These are phyloP conservation scores for Dasypogon diadema DNA, from an alignment of 2,888 invertebrate genomes.

Conservation along the genomic window DNA sequence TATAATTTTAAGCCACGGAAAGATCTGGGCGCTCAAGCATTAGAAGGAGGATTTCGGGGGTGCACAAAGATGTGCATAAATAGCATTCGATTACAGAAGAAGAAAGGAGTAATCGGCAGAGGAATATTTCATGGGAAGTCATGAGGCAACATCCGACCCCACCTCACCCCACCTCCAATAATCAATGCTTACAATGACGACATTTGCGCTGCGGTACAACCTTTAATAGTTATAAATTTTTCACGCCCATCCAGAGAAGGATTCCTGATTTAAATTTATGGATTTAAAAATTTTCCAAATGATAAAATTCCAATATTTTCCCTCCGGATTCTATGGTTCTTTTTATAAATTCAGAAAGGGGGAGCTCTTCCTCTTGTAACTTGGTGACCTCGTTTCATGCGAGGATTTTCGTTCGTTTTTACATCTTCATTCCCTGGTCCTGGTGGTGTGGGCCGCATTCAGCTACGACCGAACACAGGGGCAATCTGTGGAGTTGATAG, in stretches of 20 bases:
- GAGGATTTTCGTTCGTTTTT: slow-evolving; percentile 43
- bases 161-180: not conserved
- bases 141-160: not conserved
- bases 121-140: too few species aligned
- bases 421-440: slow-evolving; percentile 22
- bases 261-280: slow-evolving; percentile 47
- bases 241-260: slow-evolving; percentile 33
- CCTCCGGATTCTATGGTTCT: not conserved
- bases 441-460: not conserved
- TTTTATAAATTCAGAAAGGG: not conserved
- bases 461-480: not conserved
- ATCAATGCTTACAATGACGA: too few species aligned
- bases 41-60: not conserved
- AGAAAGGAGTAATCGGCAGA: not conserved
- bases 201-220: not conserved
- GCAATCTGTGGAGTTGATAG: not conserved
- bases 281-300: slow-evolving; percentile 50
- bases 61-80: slow-evolving; percentile 19
- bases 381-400: slow-evolving; percentile 33
- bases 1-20: slow-evolving; percentile 13
- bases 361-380: not conserved
- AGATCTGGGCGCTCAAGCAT: not conserved
- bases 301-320: slow-evolving; percentile 49
- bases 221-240: slow-evolving; percentile 46
- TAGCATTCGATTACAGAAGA: slow-evolving; percentile 1